Conservation (phyloP, 2,113 vertebrate genomes). For the Amphilophus citrinellus region DNA sequence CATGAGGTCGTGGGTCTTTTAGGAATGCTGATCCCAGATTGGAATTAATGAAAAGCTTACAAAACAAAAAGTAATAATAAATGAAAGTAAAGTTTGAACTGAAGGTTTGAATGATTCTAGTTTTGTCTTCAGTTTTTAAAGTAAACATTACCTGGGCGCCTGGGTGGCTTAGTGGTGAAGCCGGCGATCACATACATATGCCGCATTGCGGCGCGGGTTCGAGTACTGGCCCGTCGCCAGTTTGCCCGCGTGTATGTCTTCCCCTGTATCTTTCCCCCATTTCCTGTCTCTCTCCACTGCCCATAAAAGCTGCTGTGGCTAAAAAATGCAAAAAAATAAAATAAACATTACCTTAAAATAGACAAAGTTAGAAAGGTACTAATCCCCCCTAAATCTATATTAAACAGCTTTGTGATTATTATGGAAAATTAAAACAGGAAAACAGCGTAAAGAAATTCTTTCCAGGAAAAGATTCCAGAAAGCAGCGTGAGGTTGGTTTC, state of each 20-base stretch:
- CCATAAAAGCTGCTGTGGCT: too few species aligned
- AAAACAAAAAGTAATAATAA: background rate
- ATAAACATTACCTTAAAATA: background rate
- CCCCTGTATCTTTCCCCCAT: too few species aligned
- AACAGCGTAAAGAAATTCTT: background rate
- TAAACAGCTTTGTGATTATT: background rate
- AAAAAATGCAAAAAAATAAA: too few species aligned
- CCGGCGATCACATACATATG: too few species aligned
- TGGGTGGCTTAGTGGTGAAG: too few species aligned
- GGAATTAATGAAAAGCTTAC: background rate
- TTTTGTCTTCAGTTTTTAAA: background rate
- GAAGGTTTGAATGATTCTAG: background rate
- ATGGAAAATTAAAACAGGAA: constrained; percentile 13
- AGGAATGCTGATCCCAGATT: background rate
- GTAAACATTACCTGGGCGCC: background rate
- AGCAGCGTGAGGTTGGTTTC: constrained; percentile 19
- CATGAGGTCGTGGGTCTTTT: background rate
- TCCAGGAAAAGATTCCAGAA: constrained; percentile 14
- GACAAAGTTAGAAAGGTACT: background rate
- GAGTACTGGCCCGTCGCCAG: too few species aligned
- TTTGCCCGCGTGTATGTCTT: too few species aligned
- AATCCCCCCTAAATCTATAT: background rate
- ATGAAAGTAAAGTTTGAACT: background rate
- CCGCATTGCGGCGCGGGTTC: too few species aligned
- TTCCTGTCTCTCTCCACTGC: too few species aligned